Percentiles rank a stretch among this genome's conserved stretches.
These are phyloP conservation scores for Colletes latitarsis DNA, from an alignment of 1,140 invertebrate species.

Conservation along the genomic window DNA sequence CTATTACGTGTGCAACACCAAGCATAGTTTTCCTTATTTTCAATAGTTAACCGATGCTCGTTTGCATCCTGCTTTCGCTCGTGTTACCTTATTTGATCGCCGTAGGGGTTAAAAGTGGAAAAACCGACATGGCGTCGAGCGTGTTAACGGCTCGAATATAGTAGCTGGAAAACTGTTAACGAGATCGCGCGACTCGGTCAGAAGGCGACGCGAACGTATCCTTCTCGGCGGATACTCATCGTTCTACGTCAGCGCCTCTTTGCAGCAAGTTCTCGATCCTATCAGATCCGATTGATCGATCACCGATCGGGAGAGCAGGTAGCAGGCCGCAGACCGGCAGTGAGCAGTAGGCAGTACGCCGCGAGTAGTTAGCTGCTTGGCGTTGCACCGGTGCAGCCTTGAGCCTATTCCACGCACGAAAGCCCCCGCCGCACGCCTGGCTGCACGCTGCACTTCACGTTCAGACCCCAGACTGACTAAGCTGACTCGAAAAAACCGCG, in stretches of 20 bases:
- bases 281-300: slow-evolving; percentile 60
- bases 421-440: slow-evolving; percentile 79
- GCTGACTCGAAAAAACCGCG: slow-evolving; percentile 46
- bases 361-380: slow-evolving; percentile 65
- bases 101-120: too few species aligned
- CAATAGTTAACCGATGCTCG: too few species aligned
- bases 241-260: slow-evolving; percentile 51
- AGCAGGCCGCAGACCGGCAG: slow-evolving; percentile 51
- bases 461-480: slow-evolving; percentile 59
- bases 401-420: slow-evolving; percentile 82
- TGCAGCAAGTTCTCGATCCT: slow-evolving; percentile 47
- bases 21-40: too few species aligned
- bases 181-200: too few species aligned
- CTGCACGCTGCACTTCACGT: slow-evolving; percentile 73
- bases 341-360: slow-evolving; percentile 52
- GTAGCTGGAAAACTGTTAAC: too few species aligned
- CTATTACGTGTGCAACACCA: too few species aligned
- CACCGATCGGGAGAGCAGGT: slow-evolving; percentile 59
- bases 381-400: slow-evolving; percentile 79
- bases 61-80: too few species aligned
- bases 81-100: too few species aligned
- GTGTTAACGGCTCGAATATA: neutral
- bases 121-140: neutral
- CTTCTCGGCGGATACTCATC: slow-evolving; percentile 22
- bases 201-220: neutral